A percentile compares a stretch with the other conserved stretches of the same genome.
Evolutionary conservation across 2,888 invertebrate species (phyloP).

Genomic region (Apamea sordens): DNA sequence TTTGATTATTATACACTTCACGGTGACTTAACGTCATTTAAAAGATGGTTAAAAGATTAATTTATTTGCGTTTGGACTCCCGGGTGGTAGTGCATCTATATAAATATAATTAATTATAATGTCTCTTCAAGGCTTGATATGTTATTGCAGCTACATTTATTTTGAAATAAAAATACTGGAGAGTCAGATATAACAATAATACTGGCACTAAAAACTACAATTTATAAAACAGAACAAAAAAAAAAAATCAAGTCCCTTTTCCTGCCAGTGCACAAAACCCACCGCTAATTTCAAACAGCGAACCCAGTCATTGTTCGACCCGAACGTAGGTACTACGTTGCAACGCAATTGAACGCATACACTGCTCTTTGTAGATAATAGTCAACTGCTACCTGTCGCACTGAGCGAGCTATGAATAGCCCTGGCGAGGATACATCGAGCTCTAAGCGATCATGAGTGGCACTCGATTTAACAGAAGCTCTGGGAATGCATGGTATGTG

Average conservation of each 20-base stretch:
- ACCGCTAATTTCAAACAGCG: constrained; percentile 23
- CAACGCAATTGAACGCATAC: constrained; percentile 35
- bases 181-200: background rate
- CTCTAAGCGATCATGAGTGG: constrained; percentile 44
- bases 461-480: constrained; percentile 55
- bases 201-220: background rate
- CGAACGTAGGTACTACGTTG: background rate
- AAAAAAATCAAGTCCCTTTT: background rate
- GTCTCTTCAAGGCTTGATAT: background rate
- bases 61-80: background rate
- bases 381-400: constrained; percentile 36
- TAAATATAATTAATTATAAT: background rate
- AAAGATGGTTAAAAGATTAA: background rate
- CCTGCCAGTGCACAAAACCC: background rate
- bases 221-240: constrained; percentile 10
- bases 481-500: constrained; percentile 34
- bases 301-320: constrained; percentile 34
- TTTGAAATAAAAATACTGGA: background rate
- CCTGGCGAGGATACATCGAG: constrained; percentile 32
- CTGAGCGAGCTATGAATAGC: constrained; percentile 45
- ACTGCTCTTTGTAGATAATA: constrained; percentile 30
- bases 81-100: background rate
- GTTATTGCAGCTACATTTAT: background rate
- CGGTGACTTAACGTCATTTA: background rate
- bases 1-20: background rate